Evolutionary conservation across 2,797 vertebrate genomes (phyloP), one percentile per base, ranked within the genome.

Genomic region (Myotis pilosus): DNA sequence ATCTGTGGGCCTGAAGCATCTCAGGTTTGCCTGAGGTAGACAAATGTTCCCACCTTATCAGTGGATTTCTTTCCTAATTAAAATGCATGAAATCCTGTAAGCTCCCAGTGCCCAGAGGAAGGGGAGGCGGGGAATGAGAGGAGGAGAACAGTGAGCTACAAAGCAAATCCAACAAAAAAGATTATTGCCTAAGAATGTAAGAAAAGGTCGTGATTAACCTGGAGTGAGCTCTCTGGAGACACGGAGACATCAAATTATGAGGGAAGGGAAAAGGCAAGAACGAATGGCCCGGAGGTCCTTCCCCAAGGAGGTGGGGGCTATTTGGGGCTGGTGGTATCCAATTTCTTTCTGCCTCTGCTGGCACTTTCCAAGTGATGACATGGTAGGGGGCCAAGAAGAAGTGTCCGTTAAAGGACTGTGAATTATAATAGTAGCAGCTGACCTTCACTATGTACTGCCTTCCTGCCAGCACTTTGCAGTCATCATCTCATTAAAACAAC

Each of bases 31-130:
- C 94, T 57, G 79, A 96, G 94, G 95, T 97, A 96, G 96, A 98
- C 83, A 97, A 96, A 97, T 95, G 60, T 95, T 98, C 95, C 76
- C 71, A 94, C 92, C 93, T 97, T 97, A 97, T 96, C 97, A 97
- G 91, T 92, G 80, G 89, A 96, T 96, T 97, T 97, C 96, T 97
- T 95, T 92, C 78, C 81, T 97, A 98, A 97, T 97, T 97, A 98
- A 98, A 98, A 98, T 93, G 88, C 96, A 95, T 84, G 90, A 95
- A 92, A 78, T 96, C 89, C 90, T 96, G 90, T 96, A 96, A 97
- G 90, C 90, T 80, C 72, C 84, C 3, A 96, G 94, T 96, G 93
- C 96, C 93, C 93, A 89, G 92, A 87, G 44, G 95, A 87, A 76
- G 25, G 2, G 30, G 3, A 15, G 19, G 0, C 15, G 62, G 30